Evolutionary conservation across 2,797 vertebrate genomes (phyloP), one percentile per base, ranked within the genome.

Genomic region (Rhinichthys osculus): DNA sequence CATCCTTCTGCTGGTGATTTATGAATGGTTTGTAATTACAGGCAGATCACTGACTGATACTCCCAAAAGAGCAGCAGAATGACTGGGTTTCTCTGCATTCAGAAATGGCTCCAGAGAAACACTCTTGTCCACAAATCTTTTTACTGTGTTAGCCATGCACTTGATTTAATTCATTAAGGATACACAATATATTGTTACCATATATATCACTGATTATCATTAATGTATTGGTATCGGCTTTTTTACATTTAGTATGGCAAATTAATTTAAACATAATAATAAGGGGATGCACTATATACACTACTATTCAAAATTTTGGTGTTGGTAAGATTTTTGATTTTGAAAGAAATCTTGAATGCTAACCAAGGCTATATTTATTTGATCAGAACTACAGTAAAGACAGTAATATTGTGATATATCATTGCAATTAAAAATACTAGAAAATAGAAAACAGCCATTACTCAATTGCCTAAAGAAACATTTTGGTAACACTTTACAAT

Each of bases 1-100:
- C 54, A n/a, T 80, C 40, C 77, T 84, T 21, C 80, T 78, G 54
- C 21, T 69, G 74, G 78, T 82, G 89, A 76, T 86, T 86, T 88
- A 86, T 87, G 81, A 86, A 87, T 85, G 84, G 87, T 76, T 84
- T 82, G 81, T 88, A 86, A 89, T 89, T 82, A 86, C 72, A 84
- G 78, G 81, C 73, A 83, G 72, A 74, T 85, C 54, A 62, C n/a
- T 70, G 70, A 54, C 70, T 62, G 30, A 85, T 79, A n/a, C 84
- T 88, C 84, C 81, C 54, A 52, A 82, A 82, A 52, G 76, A 83
- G 44, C 67, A 27, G 81, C 70, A 62, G 59, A 83, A 57, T 50
- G 74, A 84, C 64, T 86, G 69, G 79, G 35, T 86, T 88, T 83
- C 69, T 84, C 64, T 40, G 62, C 70, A 52, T 82, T 88, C 17